phyloP scores from a whole-genome alignment of 2,888 invertebrate species.

The Phaedon cochleariae region DNA sequence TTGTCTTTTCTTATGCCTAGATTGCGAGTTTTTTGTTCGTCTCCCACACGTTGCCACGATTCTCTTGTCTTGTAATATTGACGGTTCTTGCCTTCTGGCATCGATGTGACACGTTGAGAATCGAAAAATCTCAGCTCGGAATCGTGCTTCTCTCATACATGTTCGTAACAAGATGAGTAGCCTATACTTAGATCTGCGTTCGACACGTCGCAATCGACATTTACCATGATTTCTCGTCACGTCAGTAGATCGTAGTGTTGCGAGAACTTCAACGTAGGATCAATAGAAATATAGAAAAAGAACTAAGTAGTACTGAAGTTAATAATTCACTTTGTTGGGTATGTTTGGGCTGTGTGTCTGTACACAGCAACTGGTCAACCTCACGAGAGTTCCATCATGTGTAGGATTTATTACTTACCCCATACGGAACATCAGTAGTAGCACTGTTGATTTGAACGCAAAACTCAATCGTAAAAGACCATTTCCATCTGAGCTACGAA shows the following conservation, averaged over 20 bases:
- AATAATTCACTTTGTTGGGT: no score
- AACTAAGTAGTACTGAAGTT: no score
- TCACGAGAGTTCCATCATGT: no score
- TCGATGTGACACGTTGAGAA: neutral
- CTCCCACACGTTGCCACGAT: neutral
- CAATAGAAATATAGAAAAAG: neutral
- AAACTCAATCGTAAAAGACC: no score
- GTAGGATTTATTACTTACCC: no score
- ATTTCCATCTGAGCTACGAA: no score
- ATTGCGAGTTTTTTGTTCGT: no score
- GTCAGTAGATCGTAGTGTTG: neutral
- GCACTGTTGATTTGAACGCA: no score
- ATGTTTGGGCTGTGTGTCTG: no score
- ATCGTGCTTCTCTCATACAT: constrained; percentile 42
- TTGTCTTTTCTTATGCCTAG: no score
- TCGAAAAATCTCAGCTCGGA: constrained; percentile 35
- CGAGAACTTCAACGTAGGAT: neutral
- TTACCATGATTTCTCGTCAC: neutral
- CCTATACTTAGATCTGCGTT: constrained; percentile 11
- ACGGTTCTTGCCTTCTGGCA: neutral
- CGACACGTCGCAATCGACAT: constrained; percentile 10
- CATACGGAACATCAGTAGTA: no score
- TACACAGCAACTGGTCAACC: no score
- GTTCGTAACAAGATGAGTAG: constrained; percentile 31
- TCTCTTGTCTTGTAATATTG: neutral